Base-by-base conservation (phyloP, 2,888 invertebrate genomes). In the Dermolepida albohirtum region DNA sequence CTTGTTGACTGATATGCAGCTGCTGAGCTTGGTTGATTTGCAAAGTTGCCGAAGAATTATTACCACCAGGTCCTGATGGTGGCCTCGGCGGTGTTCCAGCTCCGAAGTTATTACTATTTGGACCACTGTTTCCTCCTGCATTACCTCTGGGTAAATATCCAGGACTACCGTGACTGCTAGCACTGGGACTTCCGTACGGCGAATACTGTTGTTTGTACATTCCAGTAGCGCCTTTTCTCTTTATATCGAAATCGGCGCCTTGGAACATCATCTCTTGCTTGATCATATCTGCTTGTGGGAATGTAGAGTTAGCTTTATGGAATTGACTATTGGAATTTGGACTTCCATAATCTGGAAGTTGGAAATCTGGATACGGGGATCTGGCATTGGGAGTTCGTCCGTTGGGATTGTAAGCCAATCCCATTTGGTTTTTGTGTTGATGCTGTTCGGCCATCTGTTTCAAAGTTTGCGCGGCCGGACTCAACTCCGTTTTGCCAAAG, bases 401-500 rank as follows among this genome's bases (percentile, higher is more conserved):
- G 49, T 83, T 82, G 2, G 86, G 85, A 72, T 85, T 86, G 74
- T 86, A 87, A 1, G 84, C 81, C 40, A 89, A 85, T 1, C 92
- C 91, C 80, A 90, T 86, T 74, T 89, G 90, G 73, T 88, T 69
- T 81, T 92, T 92, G 83, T 94, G 95, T 84, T 96, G 96, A 84
- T 97, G 97, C 82, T 97, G 97, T 81, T 97, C 96, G 43, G 97
- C 97, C 96, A 97, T 96, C 79, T 97, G 96, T 81, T 97, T 97
- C 63, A 97, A 86, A 0, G 96, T 97, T 85, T 97, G 96, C 55
- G 97, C 96, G 0, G 97, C 97, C 22, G 96, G 94, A 69, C 95
- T 95, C 82, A 93, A 86, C 81, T 94, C 94, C 41, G 81, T 83
- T 73, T 84, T 84, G 43, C 78, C 74, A 71, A 84, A 83, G 72